Percentiles rank a stretch among this genome's conserved stretches.
Conservation (phyloP, 2,113 vertebrate genomes). For the Macroglossus sobrinus region DNA sequence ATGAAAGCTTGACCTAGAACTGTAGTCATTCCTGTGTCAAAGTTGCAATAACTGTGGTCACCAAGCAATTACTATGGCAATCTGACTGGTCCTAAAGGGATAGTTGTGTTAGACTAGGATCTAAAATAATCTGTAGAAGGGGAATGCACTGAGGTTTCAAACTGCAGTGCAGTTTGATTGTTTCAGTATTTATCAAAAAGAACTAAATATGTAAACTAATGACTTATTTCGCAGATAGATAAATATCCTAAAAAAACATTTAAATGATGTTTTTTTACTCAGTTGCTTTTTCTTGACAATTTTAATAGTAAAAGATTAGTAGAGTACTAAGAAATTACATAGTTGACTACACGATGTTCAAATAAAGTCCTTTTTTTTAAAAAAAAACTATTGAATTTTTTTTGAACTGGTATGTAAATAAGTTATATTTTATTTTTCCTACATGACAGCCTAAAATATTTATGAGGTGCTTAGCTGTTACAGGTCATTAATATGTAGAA, state of each 20-base stretch:
- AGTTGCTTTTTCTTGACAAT: background rate
- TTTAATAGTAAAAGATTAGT: background rate
- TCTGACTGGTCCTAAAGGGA: slow-evolving; percentile 45
- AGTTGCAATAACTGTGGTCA: slow-evolving; percentile 50
- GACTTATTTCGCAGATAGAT: background rate
- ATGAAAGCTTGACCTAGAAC: slow-evolving; percentile 57
- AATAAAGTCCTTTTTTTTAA: background rate
- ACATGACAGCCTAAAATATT: background rate
- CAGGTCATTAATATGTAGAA: background rate
- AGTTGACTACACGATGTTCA: background rate
- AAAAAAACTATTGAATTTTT: background rate
- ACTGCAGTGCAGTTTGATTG: slow-evolving; percentile 8
- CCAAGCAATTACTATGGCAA: background rate
- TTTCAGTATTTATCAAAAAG: background rate
- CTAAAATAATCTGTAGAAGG: background rate
- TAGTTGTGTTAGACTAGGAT: background rate
- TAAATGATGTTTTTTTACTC: background rate
- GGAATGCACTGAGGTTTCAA: background rate
- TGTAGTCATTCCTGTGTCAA: slow-evolving; percentile 46
- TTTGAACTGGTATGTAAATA: background rate
- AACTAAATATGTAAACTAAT: background rate
- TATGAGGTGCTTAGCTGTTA: background rate
- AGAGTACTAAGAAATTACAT: background rate
- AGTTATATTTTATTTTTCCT: background rate
- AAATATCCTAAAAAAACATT: background rate